Percentiles rank a stretch among this genome's conserved stretches.
phyloP scores from a whole-genome alignment of 2,113 vertebrate genomes.

The Fukomys damarensis region DNA sequence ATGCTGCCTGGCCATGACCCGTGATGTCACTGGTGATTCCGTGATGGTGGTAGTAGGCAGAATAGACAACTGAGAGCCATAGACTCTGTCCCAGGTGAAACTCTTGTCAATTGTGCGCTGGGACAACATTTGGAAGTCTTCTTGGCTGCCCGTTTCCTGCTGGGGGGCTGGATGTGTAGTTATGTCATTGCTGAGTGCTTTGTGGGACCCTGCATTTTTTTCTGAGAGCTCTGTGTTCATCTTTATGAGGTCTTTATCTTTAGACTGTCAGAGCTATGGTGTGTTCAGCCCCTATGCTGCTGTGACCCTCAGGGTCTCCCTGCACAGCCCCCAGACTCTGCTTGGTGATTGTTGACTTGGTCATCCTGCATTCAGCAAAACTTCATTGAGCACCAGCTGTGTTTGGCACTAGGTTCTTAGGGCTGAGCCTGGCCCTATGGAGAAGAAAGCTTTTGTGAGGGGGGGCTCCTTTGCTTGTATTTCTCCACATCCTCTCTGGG shows the following conservation, averaged over 20 bases:
- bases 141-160: not conserved
- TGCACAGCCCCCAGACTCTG: not conserved
- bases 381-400: not conserved
- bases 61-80: not conserved
- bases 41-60: not conserved
- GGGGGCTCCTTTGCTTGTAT: not conserved
- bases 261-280: not conserved
- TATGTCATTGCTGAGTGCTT: not conserved
- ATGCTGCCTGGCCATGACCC: not conserved
- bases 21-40: not conserved
- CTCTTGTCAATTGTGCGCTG: not conserved
- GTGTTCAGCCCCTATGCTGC: not conserved
- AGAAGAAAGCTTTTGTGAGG: not conserved
- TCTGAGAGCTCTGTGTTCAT: not conserved
- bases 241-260: not conserved
- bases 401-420: not conserved
- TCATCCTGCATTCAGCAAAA: not conserved
- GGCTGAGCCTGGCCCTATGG: not conserved
- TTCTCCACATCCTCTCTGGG: not conserved
- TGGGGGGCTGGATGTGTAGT: not conserved
- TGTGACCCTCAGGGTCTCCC: not conserved
- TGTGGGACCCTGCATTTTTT: not conserved
- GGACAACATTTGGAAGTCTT: not conserved
- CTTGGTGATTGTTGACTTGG: not conserved
- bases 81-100: not conserved